Evolutionary conservation across 2,888 invertebrate genomes (phyloP).

Genomic region (Pheosia gnoma): DNA sequence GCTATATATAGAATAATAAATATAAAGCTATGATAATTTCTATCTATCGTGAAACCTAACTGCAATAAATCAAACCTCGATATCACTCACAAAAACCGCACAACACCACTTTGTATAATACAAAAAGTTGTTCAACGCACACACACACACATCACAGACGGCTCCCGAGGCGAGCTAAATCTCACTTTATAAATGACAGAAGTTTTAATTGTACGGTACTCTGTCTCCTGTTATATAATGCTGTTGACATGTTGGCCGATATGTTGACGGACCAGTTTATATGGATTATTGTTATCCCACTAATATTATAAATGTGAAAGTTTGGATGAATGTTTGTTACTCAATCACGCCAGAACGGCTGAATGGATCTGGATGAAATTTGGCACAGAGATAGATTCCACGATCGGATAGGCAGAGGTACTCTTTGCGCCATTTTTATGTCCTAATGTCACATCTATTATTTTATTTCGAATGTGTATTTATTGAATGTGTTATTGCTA

Average conservation of each 20-base stretch:
- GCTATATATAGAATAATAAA: no score
- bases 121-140: constrained; percentile 41
- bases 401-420: no score
- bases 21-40: neutral
- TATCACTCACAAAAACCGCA: neutral
- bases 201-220: constrained; percentile 67
- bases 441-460: no score
- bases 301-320: no score
- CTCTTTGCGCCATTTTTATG: no score
- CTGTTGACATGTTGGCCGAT: constrained; percentile 17
- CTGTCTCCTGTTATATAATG: constrained; percentile 27
- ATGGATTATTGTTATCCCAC: neutral
- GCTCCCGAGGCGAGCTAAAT: constrained; percentile 55
- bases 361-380: no score
- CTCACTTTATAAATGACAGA: constrained; percentile 70
- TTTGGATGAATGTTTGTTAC: no score
- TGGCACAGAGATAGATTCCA: no score
- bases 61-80: constrained; percentile 1
- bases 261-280: neutral
- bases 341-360: no score
- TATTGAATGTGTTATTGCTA: no score
- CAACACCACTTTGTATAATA: constrained; percentile 32
- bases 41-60: neutral
- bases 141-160: constrained; percentile 37
- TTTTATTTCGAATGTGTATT: no score